Percentiles rank a stretch among this genome's conserved stretches.
Evolutionary conservation across 2,888 invertebrate genomes (phyloP).

Genomic region (Scaptomyza caliginosa): DNA sequence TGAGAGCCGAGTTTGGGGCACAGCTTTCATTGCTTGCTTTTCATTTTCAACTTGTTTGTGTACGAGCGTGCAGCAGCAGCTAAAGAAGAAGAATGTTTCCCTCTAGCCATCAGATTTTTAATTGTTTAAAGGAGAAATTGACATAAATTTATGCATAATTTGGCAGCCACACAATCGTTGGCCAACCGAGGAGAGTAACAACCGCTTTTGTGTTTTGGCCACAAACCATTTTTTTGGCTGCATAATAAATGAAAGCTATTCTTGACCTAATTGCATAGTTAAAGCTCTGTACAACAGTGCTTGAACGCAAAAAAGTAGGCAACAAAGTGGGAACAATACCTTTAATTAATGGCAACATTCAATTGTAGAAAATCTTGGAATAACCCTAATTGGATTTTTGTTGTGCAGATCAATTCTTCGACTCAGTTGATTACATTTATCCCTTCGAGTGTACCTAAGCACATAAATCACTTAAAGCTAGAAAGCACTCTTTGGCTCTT

Average conservation of each 20-base stretch:
- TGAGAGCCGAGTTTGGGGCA: not conserved
- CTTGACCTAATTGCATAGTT: constrained; percentile 49
- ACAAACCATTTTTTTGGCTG: constrained; percentile 25
- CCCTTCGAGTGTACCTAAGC: constrained; percentile 43
- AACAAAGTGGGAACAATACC: no score
- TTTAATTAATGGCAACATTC: not conserved
- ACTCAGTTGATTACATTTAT: constrained; percentile 30
- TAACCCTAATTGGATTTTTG: not conserved
- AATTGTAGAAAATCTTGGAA: not conserved
- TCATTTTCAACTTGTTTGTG: constrained; percentile 29
- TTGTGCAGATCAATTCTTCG: constrained; percentile 6
- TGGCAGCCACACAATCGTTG: constrained; percentile 43
- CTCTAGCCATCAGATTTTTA: constrained; percentile 42
- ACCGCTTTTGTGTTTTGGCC: constrained; percentile 35
- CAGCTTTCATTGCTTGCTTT: constrained; percentile 18
- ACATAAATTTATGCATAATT: constrained; percentile 71
- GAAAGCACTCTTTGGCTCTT: not conserved
- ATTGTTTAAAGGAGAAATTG: constrained; percentile 72
- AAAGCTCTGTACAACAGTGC: not conserved
- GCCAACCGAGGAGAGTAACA: constrained; percentile 27
- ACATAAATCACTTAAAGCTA: constrained; percentile 42
- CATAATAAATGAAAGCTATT: constrained; percentile 53
- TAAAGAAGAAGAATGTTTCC: constrained; percentile 7
- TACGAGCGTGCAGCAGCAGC: no score
- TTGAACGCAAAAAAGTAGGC: constrained; percentile 51